These are phyloP conservation scores for Euzophera pinguis DNA, from an alignment of 2,888 invertebrate species.

Conservation along the genomic window DNA sequence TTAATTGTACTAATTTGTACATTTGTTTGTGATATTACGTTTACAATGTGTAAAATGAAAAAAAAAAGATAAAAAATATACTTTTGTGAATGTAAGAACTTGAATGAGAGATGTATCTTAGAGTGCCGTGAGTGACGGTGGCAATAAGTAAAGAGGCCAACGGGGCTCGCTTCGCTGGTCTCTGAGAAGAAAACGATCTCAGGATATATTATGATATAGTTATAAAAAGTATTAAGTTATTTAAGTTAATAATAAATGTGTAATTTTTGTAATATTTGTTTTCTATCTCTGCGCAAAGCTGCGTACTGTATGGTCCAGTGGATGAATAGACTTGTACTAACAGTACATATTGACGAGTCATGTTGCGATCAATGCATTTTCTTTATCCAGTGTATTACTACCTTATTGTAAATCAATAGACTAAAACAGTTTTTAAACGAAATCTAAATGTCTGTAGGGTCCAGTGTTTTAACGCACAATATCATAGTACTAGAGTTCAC, in stretches of 20 bases:
- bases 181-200: slow-evolving; percentile 72
- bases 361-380: slow-evolving; percentile 61
- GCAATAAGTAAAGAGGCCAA: slow-evolving; percentile 43
- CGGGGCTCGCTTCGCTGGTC: slow-evolving; percentile 29
- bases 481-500: slow-evolving; percentile 75
- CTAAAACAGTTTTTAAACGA: slow-evolving; percentile 68
- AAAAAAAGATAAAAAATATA: slow-evolving; percentile 60
- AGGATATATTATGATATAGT: slow-evolving; percentile 74
- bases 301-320: slow-evolving; percentile 56
- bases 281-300: slow-evolving; percentile 55
- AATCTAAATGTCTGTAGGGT: slow-evolving; percentile 79
- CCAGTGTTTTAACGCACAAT: slow-evolving; percentile 79
- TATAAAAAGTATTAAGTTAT: slow-evolving; percentile 80
- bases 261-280: slow-evolving; percentile 75
- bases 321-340: slow-evolving; percentile 50
- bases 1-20: slow-evolving; percentile 78
- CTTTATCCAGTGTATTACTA: slow-evolving; percentile 73
- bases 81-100: slow-evolving; percentile 70
- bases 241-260: slow-evolving; percentile 75
- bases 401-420: slow-evolving; percentile 73
- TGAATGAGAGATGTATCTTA: slow-evolving; percentile 58
- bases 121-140: slow-evolving; percentile 46
- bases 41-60: slow-evolving; percentile 78
- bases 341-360: slow-evolving; percentile 52
- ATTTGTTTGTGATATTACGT: slow-evolving; percentile 81